phyloP scores from a whole-genome alignment of 2,888 invertebrate genomes.

The Tipula helvola region DNA sequence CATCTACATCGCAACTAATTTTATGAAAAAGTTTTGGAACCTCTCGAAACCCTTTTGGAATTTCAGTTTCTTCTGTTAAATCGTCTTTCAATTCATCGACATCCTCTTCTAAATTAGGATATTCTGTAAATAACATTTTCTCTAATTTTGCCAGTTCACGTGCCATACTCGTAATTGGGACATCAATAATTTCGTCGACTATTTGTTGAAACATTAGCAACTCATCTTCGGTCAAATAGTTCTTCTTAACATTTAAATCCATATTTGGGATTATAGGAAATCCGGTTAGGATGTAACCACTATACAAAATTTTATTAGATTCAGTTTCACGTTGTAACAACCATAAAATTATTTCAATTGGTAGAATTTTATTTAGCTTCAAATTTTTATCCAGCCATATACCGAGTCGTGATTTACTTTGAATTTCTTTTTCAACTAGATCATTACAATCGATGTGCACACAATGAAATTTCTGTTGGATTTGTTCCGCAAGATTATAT shows the following conservation, averaged over 20 bases:
- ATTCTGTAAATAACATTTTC: background rate
- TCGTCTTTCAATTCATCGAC: background rate
- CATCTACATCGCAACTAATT: background rate
- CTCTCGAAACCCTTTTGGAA: background rate
- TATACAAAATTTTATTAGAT: slow-evolving; percentile 40
- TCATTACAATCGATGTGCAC: slow-evolving; percentile 44
- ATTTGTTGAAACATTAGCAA: background rate
- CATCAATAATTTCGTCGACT: background rate
- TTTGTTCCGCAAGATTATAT: slow-evolving; percentile 39
- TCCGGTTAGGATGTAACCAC: slow-evolving; percentile 53
- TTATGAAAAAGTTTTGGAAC: background rate
- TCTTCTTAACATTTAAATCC: background rate
- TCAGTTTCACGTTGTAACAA: slow-evolving; percentile 41
- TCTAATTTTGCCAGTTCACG: background rate
- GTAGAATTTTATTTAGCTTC: slow-evolving; percentile 38
- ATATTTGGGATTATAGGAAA: slow-evolving; percentile 44
- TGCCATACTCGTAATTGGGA: background rate
- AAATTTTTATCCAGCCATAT: slow-evolving; percentile 45
- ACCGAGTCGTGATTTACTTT: slow-evolving; percentile 42
- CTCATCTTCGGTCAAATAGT: background rate
- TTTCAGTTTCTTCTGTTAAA: background rate
- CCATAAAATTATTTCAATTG: slow-evolving; percentile 38
- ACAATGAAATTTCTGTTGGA: slow-evolving; percentile 45
- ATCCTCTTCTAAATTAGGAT: background rate
- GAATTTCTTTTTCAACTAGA: slow-evolving; percentile 44